Base-by-base conservation (phyloP, 2,113 vertebrate species). In the Engystomops pustulosus region DNA sequence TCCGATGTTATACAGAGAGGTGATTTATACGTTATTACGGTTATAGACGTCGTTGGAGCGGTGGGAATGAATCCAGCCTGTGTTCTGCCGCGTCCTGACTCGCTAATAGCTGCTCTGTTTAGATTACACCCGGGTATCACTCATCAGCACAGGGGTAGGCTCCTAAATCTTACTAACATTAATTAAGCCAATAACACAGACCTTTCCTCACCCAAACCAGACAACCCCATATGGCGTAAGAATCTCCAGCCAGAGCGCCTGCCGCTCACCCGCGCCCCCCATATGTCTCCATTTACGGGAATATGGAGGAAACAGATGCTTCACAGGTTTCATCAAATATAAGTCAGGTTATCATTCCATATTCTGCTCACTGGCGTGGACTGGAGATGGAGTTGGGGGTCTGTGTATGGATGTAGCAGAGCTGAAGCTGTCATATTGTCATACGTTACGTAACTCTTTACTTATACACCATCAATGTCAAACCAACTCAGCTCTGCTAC, bases 1-100 rank as follows among this genome's bases (percentile, higher is more conserved):
- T 89, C 88, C 89, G 78, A 69, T 67, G 87, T 86, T 80, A 86
- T 49, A 75, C 86, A 86, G 87, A 89, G 18, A 80, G 87, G 86
- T 90, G 77, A 86, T 86, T 67, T 78, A 69, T 70, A 77, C 34
- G 15, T 81, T 87, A 79, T 83, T 87, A 77, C 32, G 65, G 32
- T 41, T 17, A 53, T 67, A 23, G 51, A 55, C 47, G 74, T 69
- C 25, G 55, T 49, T 49, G 83, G 79, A 71, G 85, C 6, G 5
- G 53, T 30, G 65, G 44, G 81, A 83, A 83, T 83, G 81, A 85
- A 85, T 85, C 38, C 68, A 38, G 77, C 30, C 69, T 62, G 83
- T 85, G 76, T 79, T 85, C 76, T 74, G 85, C 41, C 49, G 58
- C 32, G n/a, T 36, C 69, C 38, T 34, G 30, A 25, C 23, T 45